Evolutionary conservation across 2,797 vertebrate genomes (phyloP).

Genomic region (Pteropus rufus): DNA sequence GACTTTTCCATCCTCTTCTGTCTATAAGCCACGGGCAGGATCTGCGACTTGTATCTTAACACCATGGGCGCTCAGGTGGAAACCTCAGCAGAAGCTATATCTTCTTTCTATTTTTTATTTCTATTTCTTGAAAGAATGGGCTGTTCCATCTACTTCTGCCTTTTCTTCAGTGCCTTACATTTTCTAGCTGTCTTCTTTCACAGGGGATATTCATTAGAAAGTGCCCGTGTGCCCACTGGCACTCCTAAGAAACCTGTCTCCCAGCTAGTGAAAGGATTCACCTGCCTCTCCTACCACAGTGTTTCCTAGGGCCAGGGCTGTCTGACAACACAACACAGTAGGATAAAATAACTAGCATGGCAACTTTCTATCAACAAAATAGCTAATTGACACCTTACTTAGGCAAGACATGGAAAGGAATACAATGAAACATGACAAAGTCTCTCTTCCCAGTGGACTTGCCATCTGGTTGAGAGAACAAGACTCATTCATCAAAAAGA

Average conservation of each 20-base stretch:
- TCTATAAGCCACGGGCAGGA: too few species aligned
- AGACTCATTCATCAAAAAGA: not conserved
- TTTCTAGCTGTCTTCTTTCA: not conserved
- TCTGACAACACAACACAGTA: not conserved
- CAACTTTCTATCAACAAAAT: slow-evolving; percentile 37
- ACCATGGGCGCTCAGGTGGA: not conserved
- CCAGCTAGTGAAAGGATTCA: not conserved
- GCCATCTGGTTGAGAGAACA: slow-evolving; percentile 4
- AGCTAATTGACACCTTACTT: not conserved
- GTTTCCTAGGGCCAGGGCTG: not conserved
- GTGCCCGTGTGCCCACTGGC: not conserved
- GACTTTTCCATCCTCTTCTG: not conserved
- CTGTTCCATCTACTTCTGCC: not conserved
- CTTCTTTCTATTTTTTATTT: not conserved
- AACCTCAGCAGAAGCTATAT: not conserved
- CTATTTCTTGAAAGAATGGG: not conserved
- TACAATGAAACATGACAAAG: slow-evolving; percentile 7
- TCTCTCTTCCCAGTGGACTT: slow-evolving; percentile 27
- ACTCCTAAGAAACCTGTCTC: not conserved
- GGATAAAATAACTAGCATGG: not conserved
- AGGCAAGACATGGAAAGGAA: not conserved
- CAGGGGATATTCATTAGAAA: not conserved
- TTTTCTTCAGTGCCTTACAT: not conserved
- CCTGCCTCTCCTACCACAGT: not conserved
- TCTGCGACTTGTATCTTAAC: not conserved